A percentile compares a stretch with the other conserved stretches of the same genome.
Evolutionary conservation across 2,113 vertebrate genomes (phyloP).

Genomic region (Dendrocopos noguchii): DNA sequence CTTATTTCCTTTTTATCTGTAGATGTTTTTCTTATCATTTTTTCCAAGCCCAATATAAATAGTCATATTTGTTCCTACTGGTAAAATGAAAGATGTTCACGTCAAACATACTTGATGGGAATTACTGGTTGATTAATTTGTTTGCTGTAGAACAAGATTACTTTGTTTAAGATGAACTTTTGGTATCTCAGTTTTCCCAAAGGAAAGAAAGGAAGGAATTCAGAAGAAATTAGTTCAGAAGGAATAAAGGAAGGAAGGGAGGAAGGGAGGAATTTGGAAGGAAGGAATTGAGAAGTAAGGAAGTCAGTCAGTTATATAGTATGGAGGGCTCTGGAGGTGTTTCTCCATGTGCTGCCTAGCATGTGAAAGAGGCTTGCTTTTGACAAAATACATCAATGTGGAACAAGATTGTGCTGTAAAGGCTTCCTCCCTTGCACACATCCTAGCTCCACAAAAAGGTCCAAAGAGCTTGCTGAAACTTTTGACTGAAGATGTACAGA

Average conservation of each 20-base stretch:
- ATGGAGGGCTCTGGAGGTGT: not conserved
- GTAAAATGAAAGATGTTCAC: not conserved
- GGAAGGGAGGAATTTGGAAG: too few species aligned
- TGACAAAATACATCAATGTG: fast-evolving
- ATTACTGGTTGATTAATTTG: not conserved
- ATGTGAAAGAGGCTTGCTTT: not conserved
- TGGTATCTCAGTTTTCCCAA: not conserved
- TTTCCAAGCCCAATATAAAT: not conserved
- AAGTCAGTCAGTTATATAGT: not conserved
- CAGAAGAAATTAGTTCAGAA: too few species aligned
- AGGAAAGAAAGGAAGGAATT: not conserved
- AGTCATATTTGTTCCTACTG: not conserved
- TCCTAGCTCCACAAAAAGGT: not conserved
- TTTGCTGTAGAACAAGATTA: not conserved
- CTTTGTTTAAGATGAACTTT: not conserved
- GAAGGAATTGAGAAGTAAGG: too few species aligned
- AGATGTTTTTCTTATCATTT: not conserved
- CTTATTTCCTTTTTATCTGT: not conserved
- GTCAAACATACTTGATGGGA: not conserved
- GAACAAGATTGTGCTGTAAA: not conserved
- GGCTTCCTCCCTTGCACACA: not conserved
- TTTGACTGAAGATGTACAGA: not conserved
- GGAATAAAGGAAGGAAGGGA: too few species aligned
- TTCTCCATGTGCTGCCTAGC: not conserved
- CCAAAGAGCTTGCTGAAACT: not conserved